Evolutionary conservation across 1,140 invertebrate species (phyloP), one percentile per base, ranked within the genome.

Genomic region (Eubasilissa regina): DNA sequence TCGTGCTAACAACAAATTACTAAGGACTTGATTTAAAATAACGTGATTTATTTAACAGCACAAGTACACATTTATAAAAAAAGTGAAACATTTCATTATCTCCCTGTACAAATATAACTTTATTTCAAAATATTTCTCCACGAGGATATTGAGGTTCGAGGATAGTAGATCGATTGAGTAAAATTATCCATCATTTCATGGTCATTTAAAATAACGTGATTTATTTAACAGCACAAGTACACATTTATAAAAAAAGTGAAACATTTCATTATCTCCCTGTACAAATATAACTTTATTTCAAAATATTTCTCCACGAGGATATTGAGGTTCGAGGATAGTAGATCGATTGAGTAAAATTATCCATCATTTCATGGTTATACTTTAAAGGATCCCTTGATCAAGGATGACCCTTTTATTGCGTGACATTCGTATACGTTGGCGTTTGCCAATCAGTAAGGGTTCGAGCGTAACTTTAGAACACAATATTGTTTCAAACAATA

Each of bases 251-350:
- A 35, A 35, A 35, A 35, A 3, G 6, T 35, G n/a, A 35, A 35
- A 35, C 6, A 48, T 17, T 68, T 68, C 45, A 1, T 7, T n/a
- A 48, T 44, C 64, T 45, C 43, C n/a, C 64, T 21, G 64, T 35
- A 43, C 64, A 47, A 15, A 19, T 68, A 43, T n/a, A 68, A 44
- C n/a, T 68, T 68, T 68, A 68, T 68, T 68, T 68, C 44, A 68
- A 3, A 35, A 35, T 47, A n/a, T 45, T 47, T 19, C 44, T 3
- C 64, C 44, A 35, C 64, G 8, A 43, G 8, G 48, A 64, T 21
- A 64, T 43, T 35, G 13, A 13, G 7, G 9, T 64, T 15, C 13
- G 13, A 58, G 4, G 35, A 44, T 21, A 64, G 12, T 25, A 43
- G 21, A n/a, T 64, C 3, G 3, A 7, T 64, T 13, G 11, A 25